Evolutionary conservation across 2,113 vertebrate genomes (phyloP).

Genomic region (Aplodontia rufa): DNA sequence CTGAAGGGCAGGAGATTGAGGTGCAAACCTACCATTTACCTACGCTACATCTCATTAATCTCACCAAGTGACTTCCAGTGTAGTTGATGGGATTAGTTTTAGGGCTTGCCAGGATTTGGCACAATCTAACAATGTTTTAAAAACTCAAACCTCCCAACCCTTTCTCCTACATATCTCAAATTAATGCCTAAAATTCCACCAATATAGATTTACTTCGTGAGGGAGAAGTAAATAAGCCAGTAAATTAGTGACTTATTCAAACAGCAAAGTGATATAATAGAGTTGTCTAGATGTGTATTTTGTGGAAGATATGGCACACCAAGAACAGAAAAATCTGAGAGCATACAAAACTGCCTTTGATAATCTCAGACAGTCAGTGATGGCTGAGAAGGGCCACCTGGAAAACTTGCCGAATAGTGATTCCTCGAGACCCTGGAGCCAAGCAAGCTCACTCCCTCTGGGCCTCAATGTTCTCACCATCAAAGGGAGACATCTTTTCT

Average conservation of each 20-base stretch:
- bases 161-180: not conserved
- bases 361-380: no score
- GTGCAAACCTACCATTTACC: not conserved
- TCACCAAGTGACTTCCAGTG: not conserved
- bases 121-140: not conserved
- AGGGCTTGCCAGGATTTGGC: not conserved
- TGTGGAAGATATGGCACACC: not conserved
- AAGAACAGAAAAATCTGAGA: not conserved
- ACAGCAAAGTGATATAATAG: not conserved
- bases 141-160: not conserved
- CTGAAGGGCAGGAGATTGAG: not conserved
- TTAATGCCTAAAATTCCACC: not conserved
- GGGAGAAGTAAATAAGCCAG: not conserved
- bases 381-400: not conserved
- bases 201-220: not conserved
- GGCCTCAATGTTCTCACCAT: no score
- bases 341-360: accelerated
- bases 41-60: not conserved
- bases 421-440: not conserved
- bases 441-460: not conserved
- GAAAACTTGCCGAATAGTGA: not conserved
- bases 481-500: not conserved
- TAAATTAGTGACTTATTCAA: not conserved
- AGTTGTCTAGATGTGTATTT: not conserved
- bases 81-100: not conserved